Base-by-base conservation (phyloP, 2,888 invertebrate species). In the Strigamia crassipes region DNA sequence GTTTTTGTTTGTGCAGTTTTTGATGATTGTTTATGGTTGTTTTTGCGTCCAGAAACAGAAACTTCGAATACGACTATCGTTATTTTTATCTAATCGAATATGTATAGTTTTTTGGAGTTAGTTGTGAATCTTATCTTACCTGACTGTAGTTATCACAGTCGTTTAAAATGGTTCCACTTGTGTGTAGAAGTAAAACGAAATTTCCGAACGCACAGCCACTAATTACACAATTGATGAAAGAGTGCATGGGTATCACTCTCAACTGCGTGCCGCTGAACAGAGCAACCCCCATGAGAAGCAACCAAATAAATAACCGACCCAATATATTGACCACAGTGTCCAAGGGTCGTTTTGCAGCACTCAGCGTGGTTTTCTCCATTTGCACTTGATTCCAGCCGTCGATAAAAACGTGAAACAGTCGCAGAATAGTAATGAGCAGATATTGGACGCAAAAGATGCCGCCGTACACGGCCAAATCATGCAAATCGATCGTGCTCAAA, bases 371-470 rank as follows among this genome's bases (percentile, higher is more conserved):
- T 31, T 23, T 41, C 23, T 42, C 21, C 56, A 51, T 21, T 51
- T 80, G 21, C 41, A 80, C 51, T 18, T 80, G 31, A 31, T 80
- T 80, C 80, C 80, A 80, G 21, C 56, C 80, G 15, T 80, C 80
- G 21, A 80, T 31, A 23, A 80, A 80, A n/a, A 23, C n/a, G 51
- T 80, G 80, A 51, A 46, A 23, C 9, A 51, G 10, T 9, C 51
- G 31, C 0, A 80, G 31, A 23, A 42, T 46, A 13, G 51, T 2
- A 12, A 51, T 21, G 12, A 80, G 18, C 12, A 80, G 23, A 18
- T 80, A 80, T 31, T 80, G 80, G 13, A 80, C 46, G 23, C 46
- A 80, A 31, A 42, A 80, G n/a, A 80, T 31, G n/a, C 80, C 80
- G 80, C 80, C 80, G 46, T 80, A 80, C 10, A 80, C 41, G 1